Percentiles rank a stretch among this genome's conserved stretches.
Conservation (phyloP, 2,888 invertebrate genomes). For the Lathronympha strigana region DNA sequence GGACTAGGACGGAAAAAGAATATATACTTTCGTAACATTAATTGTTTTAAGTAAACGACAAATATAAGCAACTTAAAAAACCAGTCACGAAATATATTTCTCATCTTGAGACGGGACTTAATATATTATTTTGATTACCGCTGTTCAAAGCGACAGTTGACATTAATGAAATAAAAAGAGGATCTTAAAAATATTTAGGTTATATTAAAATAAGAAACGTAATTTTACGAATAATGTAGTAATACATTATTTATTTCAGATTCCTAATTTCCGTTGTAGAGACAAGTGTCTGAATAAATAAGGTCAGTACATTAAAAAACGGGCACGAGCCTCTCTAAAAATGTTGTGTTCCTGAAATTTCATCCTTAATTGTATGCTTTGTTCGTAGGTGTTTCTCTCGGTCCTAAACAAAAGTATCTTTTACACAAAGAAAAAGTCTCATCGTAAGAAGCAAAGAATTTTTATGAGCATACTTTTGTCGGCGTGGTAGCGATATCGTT, state of each 20-base stretch:
- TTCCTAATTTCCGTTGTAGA: slow-evolving; percentile 12
- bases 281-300: slow-evolving; percentile 27
- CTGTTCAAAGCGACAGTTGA: no score
- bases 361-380: slow-evolving; percentile 42
- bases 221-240: no score
- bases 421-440: slow-evolving; percentile 54
- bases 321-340: slow-evolving; percentile 25
- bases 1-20: no score
- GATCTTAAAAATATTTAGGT: no score
- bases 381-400: slow-evolving; percentile 43
- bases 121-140: no score
- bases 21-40: no score
- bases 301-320: slow-evolving; percentile 32
- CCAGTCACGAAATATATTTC: no score
- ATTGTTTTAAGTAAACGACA: no score
- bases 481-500: slow-evolving; percentile 63
- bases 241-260: slow-evolving; percentile 5
- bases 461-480: slow-evolving; percentile 62
- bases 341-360: slow-evolving; percentile 36
- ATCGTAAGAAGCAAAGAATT: slow-evolving; percentile 53
- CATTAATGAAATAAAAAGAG: no score
- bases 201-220: no score
- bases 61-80: no score
- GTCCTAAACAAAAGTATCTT: slow-evolving; percentile 57
- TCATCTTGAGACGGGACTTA: no score